Evolutionary conservation across 2,888 invertebrate genomes (phyloP), one percentile per base, ranked within the genome.

Genomic region (Sarcophaga caerulescens): DNA sequence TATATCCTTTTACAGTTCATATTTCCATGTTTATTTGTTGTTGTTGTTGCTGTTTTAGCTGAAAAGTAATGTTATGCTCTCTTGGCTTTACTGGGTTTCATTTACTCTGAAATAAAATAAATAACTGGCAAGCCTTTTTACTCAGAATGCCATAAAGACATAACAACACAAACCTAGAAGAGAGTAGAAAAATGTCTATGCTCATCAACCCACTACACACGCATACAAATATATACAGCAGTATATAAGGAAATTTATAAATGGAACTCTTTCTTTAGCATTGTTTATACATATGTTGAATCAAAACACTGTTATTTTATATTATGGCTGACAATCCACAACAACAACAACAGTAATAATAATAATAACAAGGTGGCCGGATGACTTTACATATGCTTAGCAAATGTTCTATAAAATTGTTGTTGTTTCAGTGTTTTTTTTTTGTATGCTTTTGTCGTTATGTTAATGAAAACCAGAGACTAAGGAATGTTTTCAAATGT

Each of bases 321-420:
- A 52, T 52, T 47, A 47, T 47, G 14, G 11, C 12, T 47, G 47
- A 47, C 47, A 14, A 47, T 14, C 14, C 14, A 11, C 14, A 17
- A 52, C 52, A 52, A 52, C 17, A 52, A 52, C 0, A 52, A 52
- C 10, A 52, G 17, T 1, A 52, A 17, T 14, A 52, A 52, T 52
- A 17, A 52, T 52, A 52, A 52, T 52, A 52, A 19, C 59, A 59
- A 59, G 59, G 23, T 25, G 71, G 59, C 59, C 71, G 71, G 71
- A 71, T 71, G 59, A 14, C 57, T 47, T 52, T 47, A 70, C 70
- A 70, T 57, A 52, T 70, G 71, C 71, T 71, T 12, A 12, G 17
- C 52, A 52, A 52, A 52, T 52, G 52, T 52, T 52, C 17, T 52
- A 17, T 17, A 52, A 52, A 14, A 35, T 35, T 35, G 35, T 35